These are phyloP conservation scores for Thereva nobilitata DNA, from an alignment of 2,888 invertebrate species.

Conservation along the genomic window DNA sequence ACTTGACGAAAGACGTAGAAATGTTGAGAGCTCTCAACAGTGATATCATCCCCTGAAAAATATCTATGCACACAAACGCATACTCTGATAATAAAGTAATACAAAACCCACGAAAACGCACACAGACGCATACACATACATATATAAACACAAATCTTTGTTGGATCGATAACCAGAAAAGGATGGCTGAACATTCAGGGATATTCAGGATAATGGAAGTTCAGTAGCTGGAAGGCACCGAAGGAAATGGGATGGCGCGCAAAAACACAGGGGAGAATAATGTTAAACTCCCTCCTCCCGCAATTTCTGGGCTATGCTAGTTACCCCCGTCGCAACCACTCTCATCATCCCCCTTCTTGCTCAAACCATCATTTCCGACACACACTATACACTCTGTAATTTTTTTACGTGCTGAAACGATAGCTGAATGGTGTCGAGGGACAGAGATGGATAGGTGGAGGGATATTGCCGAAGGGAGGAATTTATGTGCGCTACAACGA, in stretches of 20 bases:
- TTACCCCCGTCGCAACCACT: no score
- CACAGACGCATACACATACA: not conserved
- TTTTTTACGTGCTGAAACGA: constrained; percentile 23
- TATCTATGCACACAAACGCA: no score
- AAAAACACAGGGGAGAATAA: not conserved
- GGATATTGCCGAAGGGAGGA: constrained; percentile 29
- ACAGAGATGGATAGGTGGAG: constrained; percentile 23
- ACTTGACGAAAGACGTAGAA: constrained; percentile 29
- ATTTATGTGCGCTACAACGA: constrained; percentile 31
- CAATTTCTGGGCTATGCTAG: not conserved
- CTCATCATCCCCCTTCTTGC: no score
- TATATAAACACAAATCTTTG: constrained; percentile 4
- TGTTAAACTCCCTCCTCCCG: constrained; percentile 3
- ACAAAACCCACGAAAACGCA: no score
- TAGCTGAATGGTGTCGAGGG: constrained; percentile 28
- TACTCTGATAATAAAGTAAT: no score
- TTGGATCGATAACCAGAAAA: constrained; percentile 31
- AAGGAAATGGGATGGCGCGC: constrained; percentile 18
- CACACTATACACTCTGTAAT: not conserved
- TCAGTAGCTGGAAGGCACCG: constrained; percentile 28
- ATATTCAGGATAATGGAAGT: constrained; percentile 25
- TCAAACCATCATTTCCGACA: no score
- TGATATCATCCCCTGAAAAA: constrained; percentile 11
- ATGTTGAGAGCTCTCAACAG: constrained; percentile 30
- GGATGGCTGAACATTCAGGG: constrained; percentile 7